phyloP scores from a whole-genome alignment of 35 echinoderm and acorn worm genomes.

The Heliocidaris tuberculata region DNA sequence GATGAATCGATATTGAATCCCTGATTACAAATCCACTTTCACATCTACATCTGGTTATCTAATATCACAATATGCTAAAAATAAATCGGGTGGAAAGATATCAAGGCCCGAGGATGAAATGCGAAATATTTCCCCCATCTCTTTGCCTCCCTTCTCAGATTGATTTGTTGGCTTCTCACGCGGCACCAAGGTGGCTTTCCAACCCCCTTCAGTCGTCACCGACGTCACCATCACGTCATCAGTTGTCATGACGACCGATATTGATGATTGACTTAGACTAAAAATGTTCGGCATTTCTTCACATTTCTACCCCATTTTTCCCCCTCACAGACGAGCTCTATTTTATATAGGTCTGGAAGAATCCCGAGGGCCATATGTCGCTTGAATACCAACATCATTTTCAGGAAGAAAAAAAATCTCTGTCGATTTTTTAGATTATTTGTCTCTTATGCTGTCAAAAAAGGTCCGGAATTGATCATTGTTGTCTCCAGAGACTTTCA shows the following conservation, averaged over 20 bases:
- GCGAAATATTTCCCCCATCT: neutral
- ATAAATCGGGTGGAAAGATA: neutral
- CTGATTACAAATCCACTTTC: no score
- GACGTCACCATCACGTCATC: neutral
- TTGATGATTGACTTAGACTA: neutral
- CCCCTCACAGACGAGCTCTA: neutral
- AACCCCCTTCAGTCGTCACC: neutral
- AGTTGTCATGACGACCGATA: neutral
- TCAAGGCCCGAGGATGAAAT: neutral
- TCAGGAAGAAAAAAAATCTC: neutral
- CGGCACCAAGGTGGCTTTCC: neutral
- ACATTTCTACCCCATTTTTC: neutral
- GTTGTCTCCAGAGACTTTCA: neutral
- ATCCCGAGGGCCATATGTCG: neutral
- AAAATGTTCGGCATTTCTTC: neutral
- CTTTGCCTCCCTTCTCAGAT: neutral
- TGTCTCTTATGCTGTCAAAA: neutral
- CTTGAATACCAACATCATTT: neutral
- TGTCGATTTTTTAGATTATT: neutral
- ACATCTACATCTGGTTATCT: no score
- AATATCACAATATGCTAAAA: no score
- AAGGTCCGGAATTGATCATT: neutral
- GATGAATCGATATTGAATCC: no score
- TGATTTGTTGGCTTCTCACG: neutral
- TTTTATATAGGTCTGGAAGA: neutral